Conservation (phyloP, 2,888 invertebrate genomes). For the Hydrotaea diabolus region DNA sequence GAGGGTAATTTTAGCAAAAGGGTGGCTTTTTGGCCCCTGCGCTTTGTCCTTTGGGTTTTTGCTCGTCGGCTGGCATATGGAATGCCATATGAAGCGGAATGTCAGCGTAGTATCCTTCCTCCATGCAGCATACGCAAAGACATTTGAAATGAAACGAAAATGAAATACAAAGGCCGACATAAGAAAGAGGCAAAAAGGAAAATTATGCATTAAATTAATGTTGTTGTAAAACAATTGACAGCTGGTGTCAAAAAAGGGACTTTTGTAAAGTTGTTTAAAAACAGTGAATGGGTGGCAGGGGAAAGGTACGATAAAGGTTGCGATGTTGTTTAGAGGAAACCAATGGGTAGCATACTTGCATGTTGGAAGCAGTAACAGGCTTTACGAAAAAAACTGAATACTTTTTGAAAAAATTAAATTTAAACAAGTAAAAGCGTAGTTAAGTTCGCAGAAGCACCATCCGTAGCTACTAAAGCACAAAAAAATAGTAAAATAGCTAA, state of each 20-base stretch:
- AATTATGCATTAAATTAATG: slow-evolving; percentile 78
- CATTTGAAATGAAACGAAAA: slow-evolving; percentile 31
- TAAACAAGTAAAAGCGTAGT: too few relatives aligned
- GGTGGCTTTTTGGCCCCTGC: slow-evolving; percentile 27
- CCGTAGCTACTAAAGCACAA: too few relatives aligned
- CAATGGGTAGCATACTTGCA: too few relatives aligned
- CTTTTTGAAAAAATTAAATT: too few relatives aligned
- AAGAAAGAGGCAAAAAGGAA: slow-evolving; percentile 45
- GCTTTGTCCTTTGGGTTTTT: neutral
- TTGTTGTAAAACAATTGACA: slow-evolving; percentile 72
- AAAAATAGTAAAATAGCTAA: too few relatives aligned
- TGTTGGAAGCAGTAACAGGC: too few relatives aligned
- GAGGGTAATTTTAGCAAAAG: slow-evolving; percentile 57
- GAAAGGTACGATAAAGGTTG: too few relatives aligned
- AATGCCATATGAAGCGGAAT: neutral
- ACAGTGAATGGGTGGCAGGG: neutral
- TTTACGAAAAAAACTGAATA: too few relatives aligned
- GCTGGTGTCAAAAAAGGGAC: slow-evolving; percentile 73
- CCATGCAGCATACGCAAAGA: neutral
- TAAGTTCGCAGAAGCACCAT: too few relatives aligned
- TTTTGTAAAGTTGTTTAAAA: neutral
- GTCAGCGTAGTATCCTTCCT: too few relatives aligned
- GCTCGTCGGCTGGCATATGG: neutral
- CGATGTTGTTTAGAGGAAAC: too few relatives aligned
- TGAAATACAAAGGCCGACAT: slow-evolving; percentile 23